Percentiles rank a stretch among this genome's conserved stretches.
Evolutionary conservation across 2,113 vertebrate genomes (phyloP).

Genomic region (Psophia crepitans): DNA sequence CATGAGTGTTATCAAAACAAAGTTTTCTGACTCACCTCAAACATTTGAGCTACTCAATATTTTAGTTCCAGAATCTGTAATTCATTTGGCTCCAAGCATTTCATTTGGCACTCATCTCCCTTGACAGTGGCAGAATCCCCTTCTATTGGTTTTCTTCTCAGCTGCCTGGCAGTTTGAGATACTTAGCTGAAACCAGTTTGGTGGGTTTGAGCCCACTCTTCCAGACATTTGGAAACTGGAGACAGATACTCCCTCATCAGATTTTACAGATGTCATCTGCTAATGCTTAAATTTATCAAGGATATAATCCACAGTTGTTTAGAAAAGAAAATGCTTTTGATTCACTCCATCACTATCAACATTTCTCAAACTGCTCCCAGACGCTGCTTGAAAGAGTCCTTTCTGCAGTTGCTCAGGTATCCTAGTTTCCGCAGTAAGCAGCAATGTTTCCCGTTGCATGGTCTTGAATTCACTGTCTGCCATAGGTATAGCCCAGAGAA

Average conservation of each 20-base stretch:
- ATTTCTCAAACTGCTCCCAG: background rate
- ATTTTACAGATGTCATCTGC: background rate
- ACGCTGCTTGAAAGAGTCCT: background rate
- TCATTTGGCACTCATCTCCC: background rate
- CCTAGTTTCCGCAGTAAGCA: background rate
- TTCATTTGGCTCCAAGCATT: background rate
- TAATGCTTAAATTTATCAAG: background rate
- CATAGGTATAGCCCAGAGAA: background rate
- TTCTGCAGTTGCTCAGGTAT: background rate
- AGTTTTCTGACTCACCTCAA: background rate
- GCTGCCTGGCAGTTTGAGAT: background rate
- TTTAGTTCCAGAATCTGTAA: background rate
- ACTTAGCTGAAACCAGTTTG: background rate
- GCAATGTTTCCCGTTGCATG: background rate
- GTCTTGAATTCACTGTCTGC: background rate
- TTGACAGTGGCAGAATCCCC: background rate
- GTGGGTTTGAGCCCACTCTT: background rate
- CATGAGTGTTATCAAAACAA: background rate
- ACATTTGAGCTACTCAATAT: background rate
- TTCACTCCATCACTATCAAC: background rate
- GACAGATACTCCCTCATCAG: background rate
- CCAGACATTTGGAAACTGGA: background rate
- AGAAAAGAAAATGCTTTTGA: background rate
- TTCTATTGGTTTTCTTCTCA: background rate
- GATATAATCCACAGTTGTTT: accelerated